phyloP scores from a whole-genome alignment of 2,113 vertebrate genomes.

The Cyanistes caeruleus region DNA sequence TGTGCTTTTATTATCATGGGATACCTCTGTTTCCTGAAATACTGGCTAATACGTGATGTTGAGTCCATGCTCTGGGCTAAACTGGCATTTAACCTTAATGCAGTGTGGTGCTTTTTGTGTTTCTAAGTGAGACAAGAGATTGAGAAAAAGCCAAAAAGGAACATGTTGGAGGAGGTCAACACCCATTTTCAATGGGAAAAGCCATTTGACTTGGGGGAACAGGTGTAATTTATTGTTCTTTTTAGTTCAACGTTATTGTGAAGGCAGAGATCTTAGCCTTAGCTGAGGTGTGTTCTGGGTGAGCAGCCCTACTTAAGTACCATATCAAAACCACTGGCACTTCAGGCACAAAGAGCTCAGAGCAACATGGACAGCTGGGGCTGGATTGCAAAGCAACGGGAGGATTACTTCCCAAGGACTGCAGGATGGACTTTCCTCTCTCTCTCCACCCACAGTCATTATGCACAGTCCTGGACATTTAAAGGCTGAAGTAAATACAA shows the following conservation, averaged over 20 bases:
- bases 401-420: not conserved
- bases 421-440: not conserved
- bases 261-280: not conserved
- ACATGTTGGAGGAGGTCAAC: not conserved
- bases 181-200: not conserved
- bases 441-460: not conserved
- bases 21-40: not conserved
- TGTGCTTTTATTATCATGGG: not conserved
- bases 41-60: not conserved
- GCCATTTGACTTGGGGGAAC: not conserved
- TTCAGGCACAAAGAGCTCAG: not conserved
- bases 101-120: not conserved
- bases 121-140: not conserved
- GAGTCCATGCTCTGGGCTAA: not conserved
- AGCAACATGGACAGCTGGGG: not conserved
- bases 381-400: not conserved
- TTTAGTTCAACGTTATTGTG: not conserved
- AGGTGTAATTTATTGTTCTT: not conserved
- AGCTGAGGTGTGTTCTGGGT: not conserved
- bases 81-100: not conserved
- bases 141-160: not conserved
- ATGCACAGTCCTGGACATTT: not conserved
- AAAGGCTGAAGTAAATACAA: not conserved
- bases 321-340: not conserved
- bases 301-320: not conserved